These are phyloP conservation scores for Sarcophilus harrisii DNA, from an alignment of 2,797 vertebrate species.

Conservation along the genomic window DNA sequence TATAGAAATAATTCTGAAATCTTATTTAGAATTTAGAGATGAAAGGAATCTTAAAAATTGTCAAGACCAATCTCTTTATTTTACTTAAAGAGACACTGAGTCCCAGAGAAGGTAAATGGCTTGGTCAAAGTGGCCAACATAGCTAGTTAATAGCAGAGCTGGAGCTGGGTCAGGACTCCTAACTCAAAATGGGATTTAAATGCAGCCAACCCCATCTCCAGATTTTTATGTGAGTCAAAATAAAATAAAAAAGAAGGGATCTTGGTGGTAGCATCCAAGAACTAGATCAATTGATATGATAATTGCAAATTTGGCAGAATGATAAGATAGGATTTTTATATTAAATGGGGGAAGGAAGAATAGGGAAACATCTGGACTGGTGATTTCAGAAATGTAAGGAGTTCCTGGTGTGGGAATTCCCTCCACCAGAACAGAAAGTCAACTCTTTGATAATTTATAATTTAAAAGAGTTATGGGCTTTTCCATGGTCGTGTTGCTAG, in stretches of 20 bases:
- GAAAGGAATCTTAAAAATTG: neutral
- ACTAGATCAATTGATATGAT: neutral
- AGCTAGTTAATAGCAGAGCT: neutral
- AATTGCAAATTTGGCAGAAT: conserved; percentile 14
- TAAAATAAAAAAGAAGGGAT: neutral
- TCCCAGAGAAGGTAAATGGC: neutral
- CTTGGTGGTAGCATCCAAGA: neutral
- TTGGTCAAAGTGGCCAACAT: neutral
- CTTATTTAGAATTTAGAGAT: neutral
- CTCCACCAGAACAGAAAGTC: neutral
- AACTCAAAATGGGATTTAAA: neutral
- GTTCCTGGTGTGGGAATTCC: neutral
- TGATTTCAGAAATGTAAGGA: neutral
- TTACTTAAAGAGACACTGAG: neutral
- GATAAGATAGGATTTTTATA: neutral
- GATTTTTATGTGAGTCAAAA: conserved; percentile 42
- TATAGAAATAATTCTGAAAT: neutral
- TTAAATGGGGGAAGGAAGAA: neutral
- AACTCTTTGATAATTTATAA: neutral
- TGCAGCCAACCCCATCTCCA: neutral
- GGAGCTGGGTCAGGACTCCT: neutral
- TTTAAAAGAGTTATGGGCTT: neutral
- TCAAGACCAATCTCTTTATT: neutral
- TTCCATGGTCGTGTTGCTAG: neutral
- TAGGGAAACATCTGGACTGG: neutral